Evolutionary conservation across 2,888 invertebrate species (phyloP).

Genomic region (Habrosyne pyritoides): DNA sequence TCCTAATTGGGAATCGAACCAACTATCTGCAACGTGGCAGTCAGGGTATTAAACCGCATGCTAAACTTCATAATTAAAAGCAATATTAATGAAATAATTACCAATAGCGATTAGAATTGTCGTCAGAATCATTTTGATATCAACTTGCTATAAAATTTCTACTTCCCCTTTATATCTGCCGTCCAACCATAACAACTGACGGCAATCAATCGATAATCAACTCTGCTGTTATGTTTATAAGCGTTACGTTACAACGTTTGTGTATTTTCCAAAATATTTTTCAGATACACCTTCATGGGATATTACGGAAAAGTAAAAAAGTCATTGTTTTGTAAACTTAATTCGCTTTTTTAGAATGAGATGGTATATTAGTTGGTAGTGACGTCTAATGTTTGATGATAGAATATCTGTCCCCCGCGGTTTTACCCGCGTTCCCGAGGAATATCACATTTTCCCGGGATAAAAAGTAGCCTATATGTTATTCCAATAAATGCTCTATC

Average conservation of each 20-base stretch:
- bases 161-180: background rate
- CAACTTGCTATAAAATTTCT: background rate
- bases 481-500: too few species aligned
- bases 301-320: background rate
- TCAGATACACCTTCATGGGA: background rate
- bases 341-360: too few species aligned
- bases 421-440: too few species aligned
- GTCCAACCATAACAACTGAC: background rate
- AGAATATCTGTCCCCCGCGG: too few species aligned
- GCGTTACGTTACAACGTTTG: background rate
- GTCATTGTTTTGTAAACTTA: background rate
- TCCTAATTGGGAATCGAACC: too few species aligned
- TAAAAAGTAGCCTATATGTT: too few species aligned
- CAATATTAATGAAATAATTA: background rate
- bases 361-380: too few species aligned
- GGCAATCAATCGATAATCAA: background rate
- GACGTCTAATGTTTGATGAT: too few species aligned
- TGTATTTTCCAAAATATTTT: background rate
- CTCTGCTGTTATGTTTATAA: background rate
- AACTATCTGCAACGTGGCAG: too few species aligned
- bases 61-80: too few species aligned
- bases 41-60: too few species aligned
- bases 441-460: too few species aligned
- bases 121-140: background rate
- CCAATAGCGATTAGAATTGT: background rate